Conservation (phyloP, 1,140 invertebrate species). For the Zaprionus lachaisei region DNA sequence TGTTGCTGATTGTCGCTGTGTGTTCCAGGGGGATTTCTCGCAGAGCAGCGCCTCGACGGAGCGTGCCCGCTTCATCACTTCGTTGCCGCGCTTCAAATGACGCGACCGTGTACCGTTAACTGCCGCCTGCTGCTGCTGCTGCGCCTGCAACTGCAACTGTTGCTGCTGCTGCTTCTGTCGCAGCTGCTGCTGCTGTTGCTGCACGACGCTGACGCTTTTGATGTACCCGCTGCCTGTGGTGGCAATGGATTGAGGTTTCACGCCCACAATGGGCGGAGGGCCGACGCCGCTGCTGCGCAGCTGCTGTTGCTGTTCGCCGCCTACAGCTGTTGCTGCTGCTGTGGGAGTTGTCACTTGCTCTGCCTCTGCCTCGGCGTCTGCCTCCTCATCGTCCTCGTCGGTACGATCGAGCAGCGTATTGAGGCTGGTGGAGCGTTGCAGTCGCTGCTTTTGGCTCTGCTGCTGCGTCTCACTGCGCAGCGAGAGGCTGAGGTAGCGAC, state of each 20-base stretch:
- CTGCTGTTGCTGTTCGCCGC: conserved; percentile 15
- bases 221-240: conserved; percentile 43
- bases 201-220: conserved; percentile 37
- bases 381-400: conserved; percentile 61
- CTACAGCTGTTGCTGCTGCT: conserved; percentile 3
- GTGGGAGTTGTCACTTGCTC: conserved; percentile 16
- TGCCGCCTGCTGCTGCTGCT: conserved; percentile 22
- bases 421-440: conserved; percentile 92
- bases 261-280: conserved; percentile 59
- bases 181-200: conserved; percentile 32
- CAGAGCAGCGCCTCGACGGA: conserved; percentile 92
- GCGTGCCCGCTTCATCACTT: conserved; percentile 90
- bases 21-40: conserved; percentile 84
- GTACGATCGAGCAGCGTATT: conserved; percentile 93
- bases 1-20: conserved; percentile 59
- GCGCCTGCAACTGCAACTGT: conserved; percentile 21
- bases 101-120: conserved; percentile 61
- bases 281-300: conserved; percentile 14
- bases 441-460: conserved; percentile 87
- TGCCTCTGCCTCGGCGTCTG: conserved; percentile 18
- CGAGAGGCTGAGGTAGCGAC: conserved; percentile 93
- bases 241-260: conserved; percentile 47
- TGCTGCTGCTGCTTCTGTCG: conserved; percentile 19
- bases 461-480: conserved; percentile 88
- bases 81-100: conserved; percentile 82